Evolutionary conservation across 2,113 vertebrate species (phyloP).

Genomic region (Chionomys nivalis): DNA sequence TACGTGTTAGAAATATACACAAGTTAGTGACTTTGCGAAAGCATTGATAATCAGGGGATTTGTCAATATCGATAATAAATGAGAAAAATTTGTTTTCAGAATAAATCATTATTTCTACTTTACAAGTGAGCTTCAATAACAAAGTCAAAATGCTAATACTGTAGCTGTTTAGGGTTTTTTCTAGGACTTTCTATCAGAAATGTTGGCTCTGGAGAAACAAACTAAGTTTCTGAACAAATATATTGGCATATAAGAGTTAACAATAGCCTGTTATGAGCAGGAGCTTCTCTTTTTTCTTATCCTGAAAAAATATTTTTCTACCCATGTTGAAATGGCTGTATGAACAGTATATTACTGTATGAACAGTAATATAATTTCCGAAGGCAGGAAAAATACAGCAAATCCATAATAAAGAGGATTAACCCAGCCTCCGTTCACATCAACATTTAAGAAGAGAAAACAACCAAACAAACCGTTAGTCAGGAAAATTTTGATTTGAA

Average conservation of each 20-base stretch:
- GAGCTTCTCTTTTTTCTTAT: background rate
- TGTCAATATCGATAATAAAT: background rate
- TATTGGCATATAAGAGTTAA: background rate
- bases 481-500: background rate
- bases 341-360: background rate
- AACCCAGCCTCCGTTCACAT: background rate
- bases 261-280: background rate
- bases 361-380: background rate
- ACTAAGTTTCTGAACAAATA: background rate
- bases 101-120: background rate
- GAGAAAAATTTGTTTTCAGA: background rate
- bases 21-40: background rate
- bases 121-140: background rate
- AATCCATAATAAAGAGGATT: background rate
- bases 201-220: background rate
- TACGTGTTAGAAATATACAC: background rate
- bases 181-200: background rate
- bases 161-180: background rate
- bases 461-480: background rate
- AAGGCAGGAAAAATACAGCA: background rate
- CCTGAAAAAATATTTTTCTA: background rate
- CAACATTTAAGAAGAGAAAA: background rate
- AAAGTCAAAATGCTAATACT: background rate
- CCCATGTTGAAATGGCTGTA: background rate
- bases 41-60: background rate